These are phyloP conservation scores for Rhopilema esculentum DNA, from an alignment of 30 jellyfish, hydroid and myxozoan genomes.

Conservation along the genomic window DNA sequence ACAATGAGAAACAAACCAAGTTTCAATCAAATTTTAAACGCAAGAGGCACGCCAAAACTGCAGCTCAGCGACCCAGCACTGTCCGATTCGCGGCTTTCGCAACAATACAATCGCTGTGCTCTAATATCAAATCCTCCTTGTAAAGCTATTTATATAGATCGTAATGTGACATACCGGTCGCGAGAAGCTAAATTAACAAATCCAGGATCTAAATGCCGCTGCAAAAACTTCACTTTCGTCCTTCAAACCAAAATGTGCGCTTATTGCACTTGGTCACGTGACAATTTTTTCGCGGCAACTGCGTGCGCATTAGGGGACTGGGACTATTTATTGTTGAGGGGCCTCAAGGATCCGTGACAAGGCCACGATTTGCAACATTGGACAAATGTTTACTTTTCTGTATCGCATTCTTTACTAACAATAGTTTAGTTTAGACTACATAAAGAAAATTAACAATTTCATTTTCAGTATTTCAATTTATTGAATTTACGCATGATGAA, in stretches of 20 bases:
- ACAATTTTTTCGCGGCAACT: constrained; percentile 82
- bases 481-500: too few species aligned
- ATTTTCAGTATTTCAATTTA: too few species aligned
- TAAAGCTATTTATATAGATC: not conserved
- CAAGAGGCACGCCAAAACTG: not conserved
- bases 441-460: too few species aligned
- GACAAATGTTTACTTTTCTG: not conserved
- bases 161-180: constrained; percentile 55
- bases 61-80: not conserved
- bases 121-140: not conserved
- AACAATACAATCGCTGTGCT: not conserved
- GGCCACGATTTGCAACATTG: not conserved
- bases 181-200: constrained; percentile 65
- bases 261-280: constrained; percentile 83
- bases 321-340: constrained; percentile 14
- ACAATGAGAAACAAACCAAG: not conserved
- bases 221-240: constrained; percentile 73
- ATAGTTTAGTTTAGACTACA: too few species aligned
- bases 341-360: constrained; percentile 19
- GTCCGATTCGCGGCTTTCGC: not conserved
- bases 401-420: not conserved
- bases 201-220: constrained; percentile 56
- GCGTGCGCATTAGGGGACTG: constrained; percentile 65
- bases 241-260: constrained; percentile 88
- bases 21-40: not conserved